These are phyloP conservation scores for Microplitis manilae DNA, from an alignment of 2,888 invertebrate genomes.

Conservation along the genomic window DNA sequence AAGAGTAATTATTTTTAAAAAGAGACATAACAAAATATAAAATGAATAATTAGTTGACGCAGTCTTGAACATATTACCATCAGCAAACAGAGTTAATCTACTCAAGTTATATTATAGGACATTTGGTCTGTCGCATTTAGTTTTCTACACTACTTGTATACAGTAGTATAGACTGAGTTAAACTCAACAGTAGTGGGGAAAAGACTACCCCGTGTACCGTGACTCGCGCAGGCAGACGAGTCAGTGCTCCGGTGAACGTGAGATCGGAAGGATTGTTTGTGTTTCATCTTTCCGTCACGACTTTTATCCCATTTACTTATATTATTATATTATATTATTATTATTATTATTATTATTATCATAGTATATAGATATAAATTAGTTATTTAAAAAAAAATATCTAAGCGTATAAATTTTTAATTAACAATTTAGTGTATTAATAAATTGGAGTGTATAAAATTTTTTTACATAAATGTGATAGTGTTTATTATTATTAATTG, in stretches of 20 bases:
- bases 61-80: neutral
- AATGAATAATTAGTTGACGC: neutral
- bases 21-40: neutral
- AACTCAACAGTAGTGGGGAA: constrained; percentile 25
- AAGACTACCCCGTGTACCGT: constrained; percentile 37
- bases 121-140: too few relatives aligned
- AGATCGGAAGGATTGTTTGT: constrained; percentile 50
- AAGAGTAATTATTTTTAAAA: neutral
- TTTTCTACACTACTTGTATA: neutral
- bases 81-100: neutral
- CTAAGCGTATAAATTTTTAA: neutral
- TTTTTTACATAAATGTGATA: neutral
- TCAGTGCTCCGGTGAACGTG: constrained; percentile 64
- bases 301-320: neutral
- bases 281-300: constrained; percentile 27
- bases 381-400: constrained; percentile 4
- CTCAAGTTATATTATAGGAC: too few relatives aligned
- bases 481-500: neutral
- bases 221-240: constrained; percentile 46
- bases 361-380: neutral
- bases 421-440: neutral
- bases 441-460: constrained; percentile 1
- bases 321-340: neutral
- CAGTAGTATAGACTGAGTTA: neutral
- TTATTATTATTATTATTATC: neutral